phyloP scores from a whole-genome alignment of 2,888 invertebrate species.

The Drosophila testacea region DNA sequence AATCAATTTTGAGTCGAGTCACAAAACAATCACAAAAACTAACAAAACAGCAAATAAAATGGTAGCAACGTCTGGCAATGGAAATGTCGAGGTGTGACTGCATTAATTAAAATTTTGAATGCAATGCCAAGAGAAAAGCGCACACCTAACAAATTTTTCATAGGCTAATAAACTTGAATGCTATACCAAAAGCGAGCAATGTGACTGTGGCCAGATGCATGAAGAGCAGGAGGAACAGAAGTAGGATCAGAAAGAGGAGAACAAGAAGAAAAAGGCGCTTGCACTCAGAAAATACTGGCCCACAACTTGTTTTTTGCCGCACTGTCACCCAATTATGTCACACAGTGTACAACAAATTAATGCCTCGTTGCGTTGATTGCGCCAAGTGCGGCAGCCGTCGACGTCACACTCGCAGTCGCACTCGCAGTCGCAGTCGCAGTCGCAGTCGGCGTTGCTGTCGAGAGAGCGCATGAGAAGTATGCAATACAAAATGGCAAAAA shows the following conservation, averaged over 20 bases:
- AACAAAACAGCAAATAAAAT: slow-evolving; percentile 9
- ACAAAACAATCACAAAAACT: slow-evolving; percentile 3
- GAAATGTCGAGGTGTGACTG: slow-evolving; percentile 51
- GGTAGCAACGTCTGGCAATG: neutral
- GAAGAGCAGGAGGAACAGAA: neutral
- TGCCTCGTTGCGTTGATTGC: slow-evolving; percentile 83
- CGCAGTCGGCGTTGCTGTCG: slow-evolving; percentile 31
- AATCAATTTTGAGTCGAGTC: slow-evolving; percentile 40
- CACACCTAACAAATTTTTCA: slow-evolving; percentile 79
- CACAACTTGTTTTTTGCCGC: slow-evolving; percentile 73
- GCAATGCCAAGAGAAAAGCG: slow-evolving; percentile 71
- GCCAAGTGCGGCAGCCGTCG: slow-evolving; percentile 52
- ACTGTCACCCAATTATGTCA: slow-evolving; percentile 81
- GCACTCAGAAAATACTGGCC: slow-evolving; percentile 54
- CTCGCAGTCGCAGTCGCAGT: slow-evolving; percentile 24
- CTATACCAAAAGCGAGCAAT: slow-evolving; percentile 53
- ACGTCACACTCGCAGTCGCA: slow-evolving; percentile 18
- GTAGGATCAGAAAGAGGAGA: neutral
- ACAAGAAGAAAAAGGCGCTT: slow-evolving; percentile 1
- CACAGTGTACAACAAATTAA: slow-evolving; percentile 83
- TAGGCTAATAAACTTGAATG: slow-evolving; percentile 81
- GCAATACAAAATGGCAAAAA: slow-evolving; percentile 69
- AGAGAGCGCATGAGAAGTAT: slow-evolving; percentile 70
- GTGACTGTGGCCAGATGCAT: slow-evolving; percentile 28
- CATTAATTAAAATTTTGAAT: slow-evolving; percentile 79